Base-by-base conservation (phyloP, 1,140 invertebrate species). In the Chironomus tepperi region DNA sequence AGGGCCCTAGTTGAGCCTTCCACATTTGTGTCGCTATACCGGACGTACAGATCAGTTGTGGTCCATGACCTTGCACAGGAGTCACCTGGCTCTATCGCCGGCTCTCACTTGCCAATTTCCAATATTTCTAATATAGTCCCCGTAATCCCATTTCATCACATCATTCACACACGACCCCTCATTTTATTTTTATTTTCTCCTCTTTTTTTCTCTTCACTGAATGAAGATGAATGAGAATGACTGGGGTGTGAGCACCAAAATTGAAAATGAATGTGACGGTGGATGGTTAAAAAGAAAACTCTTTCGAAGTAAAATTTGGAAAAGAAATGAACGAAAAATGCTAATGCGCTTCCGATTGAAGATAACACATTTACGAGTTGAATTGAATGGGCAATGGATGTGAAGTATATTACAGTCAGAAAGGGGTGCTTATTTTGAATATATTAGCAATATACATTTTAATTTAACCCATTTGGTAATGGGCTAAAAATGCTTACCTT, bases 401-500 rank as follows among this genome's bases (percentile, higher is more conserved):
- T n/a, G n/a, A n/a, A 57, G n/a, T 57, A 15, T 57, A 57, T 57
- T 57, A n/a, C 47, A n/a, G 12, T 3, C 47, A 57, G 47, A n/a
- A n/a, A 57, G 47, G 47, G 24, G 47, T 57, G 47, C 47, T 57
- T n/a, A 57, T 70, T 70, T 18, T 70, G 65, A 70, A 70, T 70
- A 70, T 19, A 70, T 70, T 70, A 70, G 65, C 65, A 70, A 70
- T 70, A 70, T 19, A 70, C 65, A 70, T 70, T 70, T 70, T 70
- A 18, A 19, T 70, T 70, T 21, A 70, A 70, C 65, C 65, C 65
- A 18, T 70, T 70, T 70, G n/a, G 47, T 57, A 57, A 57, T 57
- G 47, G 47, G 12, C n/a, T n/a, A 57, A 57, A 57, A 57, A 57
- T 57, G 47, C 47, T 57, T 57, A 57, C 47, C 47, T 57, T 57